phyloP scores from a whole-genome alignment of 2,888 invertebrate genomes.

The Rotaria sp. region DNA sequence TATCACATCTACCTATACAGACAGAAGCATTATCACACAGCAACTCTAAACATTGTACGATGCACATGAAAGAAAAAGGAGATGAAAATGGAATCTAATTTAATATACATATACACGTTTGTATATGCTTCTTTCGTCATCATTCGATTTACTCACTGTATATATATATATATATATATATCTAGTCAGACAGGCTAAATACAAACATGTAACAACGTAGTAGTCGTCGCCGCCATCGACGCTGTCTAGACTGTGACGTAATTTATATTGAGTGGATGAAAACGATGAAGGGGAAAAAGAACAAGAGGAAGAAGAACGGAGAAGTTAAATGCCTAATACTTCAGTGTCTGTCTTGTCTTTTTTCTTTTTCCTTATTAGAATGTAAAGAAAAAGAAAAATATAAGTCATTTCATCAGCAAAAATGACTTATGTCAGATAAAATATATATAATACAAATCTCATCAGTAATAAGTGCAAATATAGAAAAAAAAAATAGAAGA shows the following conservation, averaged over 20 bases:
- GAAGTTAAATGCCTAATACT: not conserved
- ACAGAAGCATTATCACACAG: not conserved
- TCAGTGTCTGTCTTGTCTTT: not conserved
- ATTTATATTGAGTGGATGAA: slow-evolving; percentile 11
- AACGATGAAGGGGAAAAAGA: not conserved
- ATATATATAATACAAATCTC: too few species aligned
- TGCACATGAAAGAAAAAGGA: not conserved
- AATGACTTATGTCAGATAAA: too few species aligned
- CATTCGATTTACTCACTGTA: not conserved
- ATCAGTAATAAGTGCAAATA: too few species aligned
- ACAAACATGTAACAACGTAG: slow-evolving; percentile 19
- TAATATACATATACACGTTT: not conserved
- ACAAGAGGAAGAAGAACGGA: not conserved
- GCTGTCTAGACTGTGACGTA: slow-evolving; percentile 8
- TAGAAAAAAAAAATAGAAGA: too few species aligned
- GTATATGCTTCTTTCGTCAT: slow-evolving; percentile 8
- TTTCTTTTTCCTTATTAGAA: not conserved
- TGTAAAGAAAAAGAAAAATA: not conserved
- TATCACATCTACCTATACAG: not conserved
- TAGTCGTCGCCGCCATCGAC: slow-evolving; percentile 2
- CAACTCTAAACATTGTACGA: not conserved
- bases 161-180: not conserved
- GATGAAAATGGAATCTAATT: not conserved
- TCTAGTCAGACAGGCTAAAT: slow-evolving; percentile 22
- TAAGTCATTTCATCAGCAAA: too few species aligned